These are phyloP conservation scores for Heterodera filipjevi DNA, from an alignment of 2,888 invertebrate genomes.

Conservation along the genomic window DNA sequence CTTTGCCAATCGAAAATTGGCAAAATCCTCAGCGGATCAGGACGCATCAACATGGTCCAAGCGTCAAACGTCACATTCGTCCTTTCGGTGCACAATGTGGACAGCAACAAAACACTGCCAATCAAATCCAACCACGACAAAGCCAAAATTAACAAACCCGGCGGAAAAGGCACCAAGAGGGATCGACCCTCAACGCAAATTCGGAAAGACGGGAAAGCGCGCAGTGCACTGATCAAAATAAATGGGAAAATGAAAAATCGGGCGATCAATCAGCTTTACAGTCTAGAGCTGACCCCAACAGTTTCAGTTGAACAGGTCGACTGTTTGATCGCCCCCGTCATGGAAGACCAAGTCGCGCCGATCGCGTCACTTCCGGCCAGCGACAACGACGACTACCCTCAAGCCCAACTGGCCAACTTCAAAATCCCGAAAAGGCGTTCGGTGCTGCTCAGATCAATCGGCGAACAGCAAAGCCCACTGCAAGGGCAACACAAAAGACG, in stretches of 20 bases:
- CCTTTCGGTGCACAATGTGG: no score
- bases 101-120: no score
- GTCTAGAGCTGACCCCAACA: background rate
- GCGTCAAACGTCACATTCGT: no score
- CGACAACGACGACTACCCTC: background rate
- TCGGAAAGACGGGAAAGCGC: background rate
- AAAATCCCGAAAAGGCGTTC: background rate
- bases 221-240: background rate
- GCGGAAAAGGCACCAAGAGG: constrained; percentile 1
- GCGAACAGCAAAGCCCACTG: background rate
- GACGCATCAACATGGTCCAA: no score
- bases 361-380: background rate
- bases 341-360: no score
- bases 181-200: background rate
- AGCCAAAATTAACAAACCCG: background rate
- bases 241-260: background rate
- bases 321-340: background rate
- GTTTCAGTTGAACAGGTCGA: no score
- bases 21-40: no score
- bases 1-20: no score
- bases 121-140: no score
- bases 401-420: background rate
- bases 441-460: background rate
- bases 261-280: background rate
- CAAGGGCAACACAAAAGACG: background rate